These are phyloP conservation scores for Lithobates sylvaticus DNA, from an alignment of 2,797 vertebrate species.

Conservation along the genomic window DNA sequence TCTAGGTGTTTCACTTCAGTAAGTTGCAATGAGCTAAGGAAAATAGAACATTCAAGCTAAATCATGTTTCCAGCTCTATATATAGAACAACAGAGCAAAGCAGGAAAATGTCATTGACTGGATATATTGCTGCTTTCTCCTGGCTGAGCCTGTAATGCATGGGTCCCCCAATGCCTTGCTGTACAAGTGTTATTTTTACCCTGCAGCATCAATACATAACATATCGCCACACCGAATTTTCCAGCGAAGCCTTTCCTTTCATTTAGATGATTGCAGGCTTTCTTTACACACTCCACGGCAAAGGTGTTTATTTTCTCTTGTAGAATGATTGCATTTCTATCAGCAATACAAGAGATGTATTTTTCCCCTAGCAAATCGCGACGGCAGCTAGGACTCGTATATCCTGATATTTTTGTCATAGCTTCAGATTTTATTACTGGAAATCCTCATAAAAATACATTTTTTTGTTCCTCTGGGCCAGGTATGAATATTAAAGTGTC, in stretches of 20 bases:
- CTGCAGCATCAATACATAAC: constrained; percentile 18
- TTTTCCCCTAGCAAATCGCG: too few species aligned
- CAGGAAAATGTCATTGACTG: constrained; percentile 1
- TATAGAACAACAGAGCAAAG: constrained; percentile 6
- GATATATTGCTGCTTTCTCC: constrained; percentile 10
- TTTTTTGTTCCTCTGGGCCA: too few species aligned
- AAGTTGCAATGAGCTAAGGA: constrained; percentile 20
- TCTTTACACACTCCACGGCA: neutral
- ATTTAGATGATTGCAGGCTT: constrained; percentile 26
- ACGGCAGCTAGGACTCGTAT: too few species aligned
- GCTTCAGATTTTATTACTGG: too few species aligned
- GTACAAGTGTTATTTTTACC: constrained; percentile 28
- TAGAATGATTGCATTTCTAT: constrained; percentile 1
- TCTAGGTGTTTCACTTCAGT: constrained; percentile 6
- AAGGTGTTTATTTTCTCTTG: neutral
- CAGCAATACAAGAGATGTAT: neutral
- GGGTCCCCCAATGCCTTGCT: neutral
- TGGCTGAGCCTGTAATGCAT: neutral
- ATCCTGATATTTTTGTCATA: too few species aligned
- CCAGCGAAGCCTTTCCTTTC: neutral
- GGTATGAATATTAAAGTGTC: too few species aligned
- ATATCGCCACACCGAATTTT: neutral
- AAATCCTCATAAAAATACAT: too few species aligned
- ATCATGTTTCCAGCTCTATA: constrained; percentile 12
- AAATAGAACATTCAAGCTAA: neutral